Conservation (phyloP, 1,140 invertebrate genomes). For the Pseudomyrmex flavicornis region DNA sequence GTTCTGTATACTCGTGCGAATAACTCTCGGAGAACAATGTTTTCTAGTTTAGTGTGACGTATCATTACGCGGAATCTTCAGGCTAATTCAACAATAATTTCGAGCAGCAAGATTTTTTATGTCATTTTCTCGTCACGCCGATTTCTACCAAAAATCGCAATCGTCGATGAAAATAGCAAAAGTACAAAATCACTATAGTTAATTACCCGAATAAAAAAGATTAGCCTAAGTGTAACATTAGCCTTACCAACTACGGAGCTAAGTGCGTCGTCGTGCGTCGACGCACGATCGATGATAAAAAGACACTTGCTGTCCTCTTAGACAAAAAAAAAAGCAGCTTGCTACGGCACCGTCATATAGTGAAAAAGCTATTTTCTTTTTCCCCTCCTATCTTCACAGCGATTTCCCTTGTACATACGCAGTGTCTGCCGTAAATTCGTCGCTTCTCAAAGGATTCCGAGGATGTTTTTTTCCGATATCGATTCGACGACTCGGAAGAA, state of each 20-base stretch:
- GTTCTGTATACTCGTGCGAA: too few relatives aligned
- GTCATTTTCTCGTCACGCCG: constrained; percentile 48
- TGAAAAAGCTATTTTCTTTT: constrained; percentile 24
- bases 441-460: constrained; percentile 37
- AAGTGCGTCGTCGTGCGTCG: constrained; percentile 65
- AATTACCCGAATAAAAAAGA: constrained; percentile 73
- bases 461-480: constrained; percentile 24
- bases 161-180: constrained; percentile 63
- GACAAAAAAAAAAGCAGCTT: constrained; percentile 50
- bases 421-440: constrained; percentile 39
- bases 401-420: constrained; percentile 13
- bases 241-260: constrained; percentile 73
- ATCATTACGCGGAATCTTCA: background rate
- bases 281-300: constrained; percentile 47
- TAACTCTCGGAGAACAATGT: background rate
- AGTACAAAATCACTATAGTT: constrained; percentile 74
- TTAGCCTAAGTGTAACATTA: constrained; percentile 70
- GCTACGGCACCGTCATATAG: constrained; percentile 46
- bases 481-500: constrained; percentile 32
- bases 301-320: constrained; percentile 42
- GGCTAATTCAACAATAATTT: background rate
- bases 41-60: background rate
- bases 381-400: background rate
- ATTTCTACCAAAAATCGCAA: constrained; percentile 6
- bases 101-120: constrained; percentile 42